Base-by-base conservation (phyloP, 2,797 vertebrate genomes). In the Darevskia nairensis region DNA sequence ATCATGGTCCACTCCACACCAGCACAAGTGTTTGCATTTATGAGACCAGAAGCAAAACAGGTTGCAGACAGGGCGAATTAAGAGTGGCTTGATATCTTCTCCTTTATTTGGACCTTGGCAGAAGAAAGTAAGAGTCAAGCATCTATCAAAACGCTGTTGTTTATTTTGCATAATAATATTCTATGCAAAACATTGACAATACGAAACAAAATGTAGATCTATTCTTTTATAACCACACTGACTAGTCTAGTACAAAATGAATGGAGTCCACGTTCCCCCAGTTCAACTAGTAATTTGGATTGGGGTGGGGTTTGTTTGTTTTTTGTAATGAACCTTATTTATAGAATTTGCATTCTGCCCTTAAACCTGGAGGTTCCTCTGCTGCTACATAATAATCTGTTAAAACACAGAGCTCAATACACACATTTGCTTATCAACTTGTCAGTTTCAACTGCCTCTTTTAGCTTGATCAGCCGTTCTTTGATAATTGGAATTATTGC, bases 41-140 rank as follows among this genome's bases (percentile, higher is more conserved):
- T 96, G 46, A 4, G 96, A 98, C 95, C 98, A 98, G 93, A 97
- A 98, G 92, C 97, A 98, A 90, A 97, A 96, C 27, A 96, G 77
- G 72, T 98, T 96, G 89, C 97, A 97, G 68, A 98, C 89, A 0
- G 97, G 97, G 29, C 96, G 96, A 91, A 98, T 96, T 87, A 97
- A 89, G 44, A 92, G 84, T 1, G 98, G 97, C 19, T 96, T 96
- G 90, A 98, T 90, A 19, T 97, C 95, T 85, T 96, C 84, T 50
- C 96, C 96, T 80, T 94, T 96, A 23, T 72, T 94, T 3, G 80
- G 93, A 74, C 98, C 98, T 98, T 59, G 35, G 89, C 68, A 91
- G 41, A 39, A 84, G 2, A 91, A 90, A 90, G 27, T 21, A 32
- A 0, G 0, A 0, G 13, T 76, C 15, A 77, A 44, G 6, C 21